phyloP scores from a whole-genome alignment of 2,888 invertebrate genomes.

The Phyllotreta striolata region DNA sequence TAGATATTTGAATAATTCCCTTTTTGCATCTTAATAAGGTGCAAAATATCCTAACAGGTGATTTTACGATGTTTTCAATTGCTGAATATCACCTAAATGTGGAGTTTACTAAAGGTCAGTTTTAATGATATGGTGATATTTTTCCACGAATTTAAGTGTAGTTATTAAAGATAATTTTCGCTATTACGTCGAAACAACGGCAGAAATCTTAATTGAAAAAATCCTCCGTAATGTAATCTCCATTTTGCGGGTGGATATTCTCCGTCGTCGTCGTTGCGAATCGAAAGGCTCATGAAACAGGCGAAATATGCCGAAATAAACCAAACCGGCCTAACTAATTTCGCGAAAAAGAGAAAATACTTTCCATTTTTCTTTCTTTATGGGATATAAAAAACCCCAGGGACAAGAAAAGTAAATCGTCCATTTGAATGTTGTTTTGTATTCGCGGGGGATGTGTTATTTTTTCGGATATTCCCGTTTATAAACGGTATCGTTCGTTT shows the following conservation, averaged over 20 bases:
- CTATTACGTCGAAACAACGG: too few relatives aligned
- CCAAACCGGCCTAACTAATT: slow-evolving; percentile 30
- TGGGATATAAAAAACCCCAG: slow-evolving; percentile 26
- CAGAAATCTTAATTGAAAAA: too few relatives aligned
- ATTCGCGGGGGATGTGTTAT: slow-evolving; percentile 38
- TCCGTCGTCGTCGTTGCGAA: slow-evolving; percentile 6
- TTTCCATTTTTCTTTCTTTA: slow-evolving; percentile 31
- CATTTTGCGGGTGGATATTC: background rate
- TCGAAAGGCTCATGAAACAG: slow-evolving; percentile 25
- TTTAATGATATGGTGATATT: too few relatives aligned
- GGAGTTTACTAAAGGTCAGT: too few relatives aligned
- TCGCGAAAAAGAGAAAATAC: slow-evolving; percentile 25
- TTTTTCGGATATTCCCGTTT: slow-evolving; percentile 36
- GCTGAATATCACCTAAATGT: too few relatives aligned
- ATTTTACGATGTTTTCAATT: too few relatives aligned
- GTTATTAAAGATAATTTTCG: too few relatives aligned
- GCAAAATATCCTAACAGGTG: slow-evolving; percentile 12
- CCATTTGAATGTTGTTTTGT: slow-evolving; percentile 37
- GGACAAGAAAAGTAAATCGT: slow-evolving; percentile 32
- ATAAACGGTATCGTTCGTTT: slow-evolving; percentile 35
- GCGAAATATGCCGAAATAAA: slow-evolving; percentile 30
- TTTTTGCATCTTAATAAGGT: background rate
- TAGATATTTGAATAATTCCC: background rate
- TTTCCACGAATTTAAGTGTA: too few relatives aligned
- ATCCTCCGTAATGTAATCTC: too few relatives aligned